Percentiles rank a stretch among this genome's conserved stretches.
These are phyloP conservation scores for Microcebus murinus DNA, from an alignment of 2,113 vertebrate genomes.

Conservation along the genomic window DNA sequence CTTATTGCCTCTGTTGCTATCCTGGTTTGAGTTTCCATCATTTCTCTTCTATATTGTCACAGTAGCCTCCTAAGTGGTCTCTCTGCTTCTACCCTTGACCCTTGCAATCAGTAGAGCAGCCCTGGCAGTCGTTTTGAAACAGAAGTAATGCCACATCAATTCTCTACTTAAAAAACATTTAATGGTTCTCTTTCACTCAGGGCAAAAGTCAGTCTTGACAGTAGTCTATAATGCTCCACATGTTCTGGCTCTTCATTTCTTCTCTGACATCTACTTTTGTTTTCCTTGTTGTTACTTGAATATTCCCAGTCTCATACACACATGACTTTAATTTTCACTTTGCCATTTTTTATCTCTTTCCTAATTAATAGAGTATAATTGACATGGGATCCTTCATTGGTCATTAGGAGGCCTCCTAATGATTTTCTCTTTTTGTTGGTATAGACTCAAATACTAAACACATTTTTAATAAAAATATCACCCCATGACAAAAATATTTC, in stretches of 20 bases:
- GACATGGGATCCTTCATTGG: not conserved
- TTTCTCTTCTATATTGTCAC: not conserved
- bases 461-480: not conserved
- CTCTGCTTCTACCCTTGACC: not conserved
- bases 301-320: not conserved
- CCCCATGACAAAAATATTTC: not conserved
- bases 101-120: not conserved
- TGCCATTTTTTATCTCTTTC: not conserved
- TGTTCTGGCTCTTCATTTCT: not conserved
- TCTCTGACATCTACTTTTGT: not conserved
- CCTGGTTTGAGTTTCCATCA: not conserved
- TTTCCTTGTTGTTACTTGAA: not conserved
- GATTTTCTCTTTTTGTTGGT: not conserved
- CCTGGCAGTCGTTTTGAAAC: not conserved
- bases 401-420: not conserved
- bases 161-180: not conserved
- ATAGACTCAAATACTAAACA: conserved; percentile 6
- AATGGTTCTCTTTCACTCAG: not conserved
- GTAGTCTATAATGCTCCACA: not conserved
- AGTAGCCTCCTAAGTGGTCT: not conserved
- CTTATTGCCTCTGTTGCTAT: not conserved
- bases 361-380: not conserved
- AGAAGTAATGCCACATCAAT: not conserved
- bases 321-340: conserved; percentile 54
- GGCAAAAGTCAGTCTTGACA: not conserved